phyloP scores from a whole-genome alignment of 2,888 invertebrate species.

The Ichneumoninae sp. region DNA sequence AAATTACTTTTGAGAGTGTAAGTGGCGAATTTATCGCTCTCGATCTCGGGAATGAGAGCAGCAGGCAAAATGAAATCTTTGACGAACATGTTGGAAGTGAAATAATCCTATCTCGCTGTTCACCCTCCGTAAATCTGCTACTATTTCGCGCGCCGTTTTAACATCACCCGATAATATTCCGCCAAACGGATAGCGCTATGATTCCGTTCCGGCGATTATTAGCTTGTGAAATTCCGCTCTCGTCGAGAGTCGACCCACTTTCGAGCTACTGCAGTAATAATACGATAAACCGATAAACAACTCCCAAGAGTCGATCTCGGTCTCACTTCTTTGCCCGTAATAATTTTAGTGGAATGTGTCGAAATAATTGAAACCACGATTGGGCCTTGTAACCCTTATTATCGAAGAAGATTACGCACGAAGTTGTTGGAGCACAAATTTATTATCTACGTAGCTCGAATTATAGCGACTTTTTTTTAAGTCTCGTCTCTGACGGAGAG shows the following conservation, averaged over 20 bases:
- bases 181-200: not conserved
- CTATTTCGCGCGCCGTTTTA: conserved; percentile 7
- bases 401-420: not conserved
- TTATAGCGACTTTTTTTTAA: not conserved
- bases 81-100: not conserved
- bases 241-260: conserved; percentile 47
- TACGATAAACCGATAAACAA: conserved; percentile 24
- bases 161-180: conserved; percentile 33
- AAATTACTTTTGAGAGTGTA: not conserved
- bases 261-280: conserved; percentile 21
- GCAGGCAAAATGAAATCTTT: not conserved
- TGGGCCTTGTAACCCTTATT: not conserved
- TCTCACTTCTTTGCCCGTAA: conserved; percentile 5
- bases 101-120: conserved; percentile 4
- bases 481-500: not conserved
- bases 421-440: not conserved
- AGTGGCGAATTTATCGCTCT: not conserved
- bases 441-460: not conserved
- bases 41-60: not conserved
- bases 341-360: conserved; percentile 33
- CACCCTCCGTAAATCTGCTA: not conserved
- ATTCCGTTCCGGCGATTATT: not conserved
- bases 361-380: not conserved
- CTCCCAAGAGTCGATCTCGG: conserved; percentile 1
- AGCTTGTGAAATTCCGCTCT: conserved; percentile 37